Conservation (phyloP, 1,140 invertebrate genomes). For the Sycophaga agraensis region DNA sequence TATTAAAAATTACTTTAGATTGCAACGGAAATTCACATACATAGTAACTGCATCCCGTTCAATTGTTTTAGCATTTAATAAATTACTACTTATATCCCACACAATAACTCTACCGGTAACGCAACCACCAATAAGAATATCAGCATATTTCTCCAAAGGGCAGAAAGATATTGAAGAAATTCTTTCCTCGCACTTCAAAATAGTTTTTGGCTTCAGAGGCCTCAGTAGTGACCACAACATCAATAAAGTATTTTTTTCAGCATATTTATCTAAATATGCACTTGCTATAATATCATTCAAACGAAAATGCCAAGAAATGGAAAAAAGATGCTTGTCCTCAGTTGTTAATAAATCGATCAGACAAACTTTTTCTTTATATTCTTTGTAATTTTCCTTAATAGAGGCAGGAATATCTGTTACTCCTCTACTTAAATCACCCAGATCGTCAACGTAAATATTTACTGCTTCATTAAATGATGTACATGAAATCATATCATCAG, state of each 20-base stretch:
- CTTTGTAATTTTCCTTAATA: neutral
- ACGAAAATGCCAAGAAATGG: slow-evolving; percentile 66
- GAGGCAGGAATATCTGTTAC: neutral
- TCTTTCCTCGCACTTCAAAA: slow-evolving; percentile 64
- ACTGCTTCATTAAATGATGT: slow-evolving; percentile 62
- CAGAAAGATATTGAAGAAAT: slow-evolving; percentile 67
- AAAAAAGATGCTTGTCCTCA: slow-evolving; percentile 63
- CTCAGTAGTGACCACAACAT: slow-evolving; percentile 69
- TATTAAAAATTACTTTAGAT: too few relatives aligned
- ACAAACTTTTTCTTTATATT: slow-evolving; percentile 59
- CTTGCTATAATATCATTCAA: slow-evolving; percentile 64
- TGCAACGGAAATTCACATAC: slow-evolving; percentile 6
- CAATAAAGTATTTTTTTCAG: neutral
- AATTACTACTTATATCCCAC: slow-evolving; percentile 65
- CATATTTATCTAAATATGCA: slow-evolving; percentile 59
- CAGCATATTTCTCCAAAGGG: slow-evolving; percentile 59
- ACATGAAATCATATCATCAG: slow-evolving; percentile 41
- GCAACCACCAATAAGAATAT: slow-evolving; percentile 69
- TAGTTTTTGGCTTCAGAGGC: slow-evolving; percentile 66
- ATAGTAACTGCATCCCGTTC: neutral
- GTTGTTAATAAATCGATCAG: slow-evolving; percentile 59
- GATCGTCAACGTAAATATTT: slow-evolving; percentile 67
- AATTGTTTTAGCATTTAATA: slow-evolving; percentile 35
- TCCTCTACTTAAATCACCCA: slow-evolving; percentile 51
- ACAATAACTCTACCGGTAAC: slow-evolving; percentile 69